Conservation (phyloP, 2,797 vertebrate genomes). For the Rhinichthys osculus region DNA sequence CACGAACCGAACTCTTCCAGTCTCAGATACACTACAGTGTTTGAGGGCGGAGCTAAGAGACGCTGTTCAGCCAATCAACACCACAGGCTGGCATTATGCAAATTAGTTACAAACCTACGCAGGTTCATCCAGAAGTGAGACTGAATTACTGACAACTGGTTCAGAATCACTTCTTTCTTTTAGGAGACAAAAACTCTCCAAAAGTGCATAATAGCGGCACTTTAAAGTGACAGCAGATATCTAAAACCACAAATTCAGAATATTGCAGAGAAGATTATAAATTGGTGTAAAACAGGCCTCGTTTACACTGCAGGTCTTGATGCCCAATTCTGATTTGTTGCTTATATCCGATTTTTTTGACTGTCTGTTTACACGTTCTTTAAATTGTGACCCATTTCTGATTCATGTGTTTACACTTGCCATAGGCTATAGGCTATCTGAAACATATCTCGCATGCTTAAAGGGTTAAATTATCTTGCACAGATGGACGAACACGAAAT, state of each 20-base stretch:
- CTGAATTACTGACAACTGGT: background rate
- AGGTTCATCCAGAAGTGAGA: background rate
- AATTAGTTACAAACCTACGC: background rate
- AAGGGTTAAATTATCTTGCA: too few species aligned
- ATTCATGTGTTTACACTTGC: too few species aligned
- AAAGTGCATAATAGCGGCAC: background rate
- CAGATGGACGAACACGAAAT: too few species aligned
- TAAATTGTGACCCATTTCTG: too few species aligned
- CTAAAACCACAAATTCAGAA: background rate
- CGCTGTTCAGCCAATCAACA: background rate
- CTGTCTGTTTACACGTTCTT: too few species aligned
- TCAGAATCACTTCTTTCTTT: background rate
- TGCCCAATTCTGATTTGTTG: too few species aligned
- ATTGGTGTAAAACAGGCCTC: background rate
- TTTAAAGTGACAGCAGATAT: background rate
- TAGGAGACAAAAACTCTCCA: background rate
- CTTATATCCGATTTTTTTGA: too few species aligned
- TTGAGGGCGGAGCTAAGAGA: background rate
- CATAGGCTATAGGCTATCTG: too few species aligned
- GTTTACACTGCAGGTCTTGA: too few species aligned
- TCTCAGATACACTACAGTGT: too few species aligned
- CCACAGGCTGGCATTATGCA: background rate
- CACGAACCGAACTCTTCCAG: too few species aligned
- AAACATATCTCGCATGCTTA: too few species aligned
- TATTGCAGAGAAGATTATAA: background rate